Conservation (phyloP, 2,113 vertebrate genomes). For the Numida meleagris region DNA sequence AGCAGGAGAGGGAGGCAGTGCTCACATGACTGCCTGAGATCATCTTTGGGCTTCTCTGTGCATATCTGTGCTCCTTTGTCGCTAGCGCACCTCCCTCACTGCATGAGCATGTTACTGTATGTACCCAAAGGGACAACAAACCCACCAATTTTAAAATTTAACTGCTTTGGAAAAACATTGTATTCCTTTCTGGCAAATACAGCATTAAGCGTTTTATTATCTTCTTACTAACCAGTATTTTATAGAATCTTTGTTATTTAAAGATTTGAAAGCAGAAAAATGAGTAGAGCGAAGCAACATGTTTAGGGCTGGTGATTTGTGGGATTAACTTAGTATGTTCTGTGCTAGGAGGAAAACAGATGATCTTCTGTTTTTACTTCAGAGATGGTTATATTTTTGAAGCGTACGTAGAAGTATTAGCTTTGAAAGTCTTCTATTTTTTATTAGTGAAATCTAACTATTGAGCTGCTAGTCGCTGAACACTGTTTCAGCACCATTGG, state of each 20-base stretch:
- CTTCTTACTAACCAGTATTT: not conserved
- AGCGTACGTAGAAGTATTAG: not conserved
- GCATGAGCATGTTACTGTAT: rapidly evolving
- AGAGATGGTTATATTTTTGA: not conserved
- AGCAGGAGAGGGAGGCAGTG: not conserved
- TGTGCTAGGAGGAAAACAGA: not conserved
- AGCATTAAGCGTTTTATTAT: slow-evolving; percentile 23
- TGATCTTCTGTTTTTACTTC: not conserved
- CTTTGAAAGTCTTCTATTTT: not conserved
- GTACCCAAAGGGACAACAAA: not conserved
- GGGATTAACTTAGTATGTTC: not conserved
- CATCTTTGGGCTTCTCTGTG: not conserved
- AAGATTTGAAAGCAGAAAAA: not conserved
- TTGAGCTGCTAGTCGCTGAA: not conserved
- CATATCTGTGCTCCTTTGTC: not conserved
- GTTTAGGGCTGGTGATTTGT: not conserved
- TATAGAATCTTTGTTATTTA: not conserved
- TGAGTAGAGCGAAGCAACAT: not conserved
- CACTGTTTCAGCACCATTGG: not conserved
- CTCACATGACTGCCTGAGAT: rapidly evolving
- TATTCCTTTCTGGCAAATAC: slow-evolving; percentile 36
- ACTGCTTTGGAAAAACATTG: not conserved
- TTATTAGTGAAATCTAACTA: not conserved
- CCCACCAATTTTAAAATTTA: not conserved
- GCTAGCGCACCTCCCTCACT: not conserved